A percentile compares a stretch with the other conserved stretches of the same genome.
Evolutionary conservation across 2,888 invertebrate genomes (phyloP).

Genomic region (Cephus runcator): DNA sequence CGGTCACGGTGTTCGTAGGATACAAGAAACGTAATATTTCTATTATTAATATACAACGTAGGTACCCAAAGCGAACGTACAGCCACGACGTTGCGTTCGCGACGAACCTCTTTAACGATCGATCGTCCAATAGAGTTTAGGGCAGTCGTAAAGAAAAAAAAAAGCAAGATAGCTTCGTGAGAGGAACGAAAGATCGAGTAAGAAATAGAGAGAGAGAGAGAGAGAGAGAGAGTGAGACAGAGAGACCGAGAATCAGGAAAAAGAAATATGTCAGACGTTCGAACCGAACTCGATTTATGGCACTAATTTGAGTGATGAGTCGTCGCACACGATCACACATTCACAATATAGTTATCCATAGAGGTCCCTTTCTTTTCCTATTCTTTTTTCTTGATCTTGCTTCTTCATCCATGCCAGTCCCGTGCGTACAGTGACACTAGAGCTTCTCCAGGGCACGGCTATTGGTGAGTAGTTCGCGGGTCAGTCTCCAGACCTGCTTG

Average conservation of each 20-base stretch:
- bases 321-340: constrained; percentile 32
- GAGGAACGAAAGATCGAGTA: constrained; percentile 20
- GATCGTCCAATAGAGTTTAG: neutral
- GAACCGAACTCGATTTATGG: constrained; percentile 22
- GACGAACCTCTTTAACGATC: too few relatives aligned
- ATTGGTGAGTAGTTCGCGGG: constrained; percentile 91
- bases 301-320: constrained; percentile 26
- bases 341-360: constrained; percentile 13
- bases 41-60: neutral
- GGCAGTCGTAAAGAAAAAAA: neutral
- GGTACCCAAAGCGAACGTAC: neutral
- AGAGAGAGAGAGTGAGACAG: too few relatives aligned
- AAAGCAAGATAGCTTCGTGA: constrained; percentile 15
- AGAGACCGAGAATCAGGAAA: too few relatives aligned
- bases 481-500: constrained; percentile 92
- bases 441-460: constrained; percentile 91
- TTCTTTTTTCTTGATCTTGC: too few relatives aligned
- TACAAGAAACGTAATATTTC: neutral
- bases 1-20: constrained; percentile 22
- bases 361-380: too few relatives aligned
- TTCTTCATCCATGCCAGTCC: neutral
- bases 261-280: too few relatives aligned
- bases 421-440: constrained; percentile 66
- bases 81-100: too few relatives aligned
- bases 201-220: too few relatives aligned